These are phyloP conservation scores for Callocephalon fimbriatum DNA, from an alignment of 2,113 vertebrate species.

Conservation along the genomic window DNA sequence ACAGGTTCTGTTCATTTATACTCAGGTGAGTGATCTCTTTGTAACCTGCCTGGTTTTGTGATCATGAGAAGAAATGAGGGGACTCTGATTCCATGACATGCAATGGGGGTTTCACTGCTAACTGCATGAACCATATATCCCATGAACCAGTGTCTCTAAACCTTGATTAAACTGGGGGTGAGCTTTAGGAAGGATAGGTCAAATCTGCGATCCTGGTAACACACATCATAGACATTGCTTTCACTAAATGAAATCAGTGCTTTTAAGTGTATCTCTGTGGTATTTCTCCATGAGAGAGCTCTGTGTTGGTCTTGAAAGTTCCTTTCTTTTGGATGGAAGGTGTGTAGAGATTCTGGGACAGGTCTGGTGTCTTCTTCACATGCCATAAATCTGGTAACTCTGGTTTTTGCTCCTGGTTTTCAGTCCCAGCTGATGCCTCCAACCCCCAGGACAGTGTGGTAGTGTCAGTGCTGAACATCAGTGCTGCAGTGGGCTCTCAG, in stretches of 20 bases:
- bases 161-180: neutral
- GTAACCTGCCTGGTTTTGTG: neutral
- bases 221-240: neutral
- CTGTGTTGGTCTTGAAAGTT: neutral
- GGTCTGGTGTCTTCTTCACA: neutral
- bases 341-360: neutral
- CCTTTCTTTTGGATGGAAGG: neutral
- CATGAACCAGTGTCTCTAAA: neutral
- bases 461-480: conserved; percentile 84
- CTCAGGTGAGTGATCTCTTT: conserved; percentile 71
- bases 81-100: neutral
- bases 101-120: neutral
- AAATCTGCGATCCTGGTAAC: neutral
- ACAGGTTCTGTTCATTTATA: conserved; percentile 70
- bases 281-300: neutral
- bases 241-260: neutral
- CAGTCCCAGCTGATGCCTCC: conserved; percentile 65
- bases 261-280: neutral
- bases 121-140: fast-evolving
- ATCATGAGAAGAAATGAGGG: neutral
- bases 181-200: neutral
- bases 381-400: neutral
- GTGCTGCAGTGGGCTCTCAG: conserved; percentile 75
- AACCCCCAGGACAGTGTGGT: conserved; percentile 81
- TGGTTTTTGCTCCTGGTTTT: neutral